A percentile compares a stretch with the other conserved stretches of the same genome.
Conservation (phyloP, 2,888 invertebrate genomes). For the Ypsolopha sequella region DNA sequence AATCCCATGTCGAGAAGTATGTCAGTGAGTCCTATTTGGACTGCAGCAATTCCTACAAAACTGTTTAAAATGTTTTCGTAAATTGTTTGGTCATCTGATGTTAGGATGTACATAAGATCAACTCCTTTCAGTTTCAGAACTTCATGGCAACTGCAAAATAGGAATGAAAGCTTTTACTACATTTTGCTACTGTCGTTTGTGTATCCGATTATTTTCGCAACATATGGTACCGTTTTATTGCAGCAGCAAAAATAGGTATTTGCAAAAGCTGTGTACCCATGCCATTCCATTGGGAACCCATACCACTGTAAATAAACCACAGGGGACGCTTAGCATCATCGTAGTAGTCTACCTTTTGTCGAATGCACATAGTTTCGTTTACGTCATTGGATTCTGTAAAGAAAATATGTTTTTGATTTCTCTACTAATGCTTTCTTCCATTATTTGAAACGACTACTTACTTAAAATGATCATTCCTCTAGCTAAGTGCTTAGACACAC, state of each 20-base stretch:
- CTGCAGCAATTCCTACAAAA: constrained; percentile 76
- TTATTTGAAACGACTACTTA: constrained; percentile 13
- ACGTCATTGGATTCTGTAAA: constrained; percentile 12
- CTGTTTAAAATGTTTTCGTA: constrained; percentile 73
- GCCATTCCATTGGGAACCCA: constrained; percentile 75
- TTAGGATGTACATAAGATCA: constrained; percentile 58
- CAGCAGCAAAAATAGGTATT: constrained; percentile 59
- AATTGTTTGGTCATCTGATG: constrained; percentile 58
- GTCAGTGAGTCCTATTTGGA: constrained; percentile 61
- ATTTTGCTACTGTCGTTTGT: too few species aligned
- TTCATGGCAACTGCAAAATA: constrained; percentile 36
- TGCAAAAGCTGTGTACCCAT: constrained; percentile 71
- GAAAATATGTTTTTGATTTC: constrained; percentile 6
- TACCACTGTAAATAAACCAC: constrained; percentile 75
- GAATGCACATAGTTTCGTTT: constrained; percentile 6
- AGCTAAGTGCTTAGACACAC: constrained; percentile 67
- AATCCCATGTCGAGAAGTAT: constrained; percentile 26
- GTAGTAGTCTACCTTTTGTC: constrained; percentile 10
- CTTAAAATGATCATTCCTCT: constrained; percentile 71
- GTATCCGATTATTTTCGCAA: too few species aligned
- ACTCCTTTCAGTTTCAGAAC: constrained; percentile 61
- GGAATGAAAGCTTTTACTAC: too few species aligned
- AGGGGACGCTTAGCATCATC: constrained; percentile 39
- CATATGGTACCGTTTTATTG: constrained; percentile 31
- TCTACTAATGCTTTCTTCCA: neutral